Evolutionary conservation across 2,797 vertebrate genomes (phyloP).

Genomic region (Parotocinclus haroldoi): DNA sequence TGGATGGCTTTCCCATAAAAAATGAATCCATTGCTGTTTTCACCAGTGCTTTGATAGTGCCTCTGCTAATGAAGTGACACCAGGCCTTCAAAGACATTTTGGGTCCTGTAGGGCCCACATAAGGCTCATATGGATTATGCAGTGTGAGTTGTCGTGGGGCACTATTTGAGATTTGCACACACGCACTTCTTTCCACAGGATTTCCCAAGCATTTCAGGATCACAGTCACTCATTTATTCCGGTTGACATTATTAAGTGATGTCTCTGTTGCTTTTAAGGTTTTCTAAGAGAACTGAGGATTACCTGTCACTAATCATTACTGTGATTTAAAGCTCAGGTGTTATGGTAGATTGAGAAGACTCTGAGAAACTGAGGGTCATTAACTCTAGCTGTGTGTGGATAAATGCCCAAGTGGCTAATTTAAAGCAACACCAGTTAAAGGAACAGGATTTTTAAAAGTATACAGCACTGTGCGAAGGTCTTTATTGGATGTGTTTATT

Average conservation of each 20-base stretch:
- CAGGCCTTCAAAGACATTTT: slow-evolving; percentile 37
- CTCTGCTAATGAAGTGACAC: slow-evolving; percentile 37
- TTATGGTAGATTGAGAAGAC: too few relatives aligned
- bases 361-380: too few relatives aligned
- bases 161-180: slow-evolving; percentile 17
- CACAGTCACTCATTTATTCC: slow-evolving; percentile 1
- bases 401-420: too few relatives aligned
- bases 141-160: not conserved
- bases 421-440: too few relatives aligned
- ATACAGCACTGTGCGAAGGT: too few relatives aligned
- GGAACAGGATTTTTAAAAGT: too few relatives aligned
- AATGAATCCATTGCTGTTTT: slow-evolving; percentile 39
- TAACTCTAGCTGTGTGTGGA: too few relatives aligned
- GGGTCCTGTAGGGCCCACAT: slow-evolving; percentile 11
- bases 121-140: slow-evolving; percentile 20
- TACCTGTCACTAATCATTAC: not conserved
- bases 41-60: slow-evolving; percentile 26
- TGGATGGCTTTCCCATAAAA: slow-evolving; percentile 33
- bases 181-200: not conserved
- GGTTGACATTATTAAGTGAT: slow-evolving; percentile 16
- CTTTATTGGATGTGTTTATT: too few relatives aligned
- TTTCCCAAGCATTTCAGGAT: slow-evolving; percentile 15
- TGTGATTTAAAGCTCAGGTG: too few relatives aligned
- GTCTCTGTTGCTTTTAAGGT: not conserved
- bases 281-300: slow-evolving; percentile 9